Percentiles rank a stretch among this genome's conserved stretches.
Evolutionary conservation across 2,888 invertebrate species (phyloP).

Genomic region (Megastigmus dorsalis): DNA sequence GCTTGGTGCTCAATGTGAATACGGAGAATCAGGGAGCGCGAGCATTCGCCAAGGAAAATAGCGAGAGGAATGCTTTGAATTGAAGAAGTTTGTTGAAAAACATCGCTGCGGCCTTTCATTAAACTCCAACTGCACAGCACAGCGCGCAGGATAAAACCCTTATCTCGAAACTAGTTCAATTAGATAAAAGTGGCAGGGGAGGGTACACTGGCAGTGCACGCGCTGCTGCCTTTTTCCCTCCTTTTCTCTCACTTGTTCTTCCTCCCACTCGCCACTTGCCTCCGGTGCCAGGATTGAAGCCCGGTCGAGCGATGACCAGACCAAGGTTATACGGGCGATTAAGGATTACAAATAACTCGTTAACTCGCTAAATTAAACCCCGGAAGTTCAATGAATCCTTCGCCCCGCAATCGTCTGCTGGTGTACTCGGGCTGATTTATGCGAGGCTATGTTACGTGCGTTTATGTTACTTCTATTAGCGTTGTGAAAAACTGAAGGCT

Average conservation of each 20-base stretch:
- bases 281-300: no score
- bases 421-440: constrained; percentile 41
- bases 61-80: constrained; percentile 34
- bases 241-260: not conserved
- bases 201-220: constrained; percentile 35
- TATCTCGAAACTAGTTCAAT: constrained; percentile 67
- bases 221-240: constrained; percentile 20
- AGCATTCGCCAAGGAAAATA: not conserved
- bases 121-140: constrained; percentile 58
- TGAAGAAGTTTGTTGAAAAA: constrained; percentile 54
- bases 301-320: constrained; percentile 15
- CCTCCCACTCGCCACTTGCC: not conserved
- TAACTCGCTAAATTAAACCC: constrained; percentile 51
- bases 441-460: not conserved
- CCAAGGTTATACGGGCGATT: constrained; percentile 58
- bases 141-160: constrained; percentile 56
- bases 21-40: not conserved
- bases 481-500: not conserved
- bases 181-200: constrained; percentile 61
- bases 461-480: not conserved
- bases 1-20: constrained; percentile 1
- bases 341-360: constrained; percentile 59
- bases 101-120: constrained; percentile 63
- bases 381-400: constrained; percentile 50
- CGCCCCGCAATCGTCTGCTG: constrained; percentile 15